Base-by-base conservation (phyloP, 2,113 vertebrate species). In the Phalacrocorax pelagicus region DNA sequence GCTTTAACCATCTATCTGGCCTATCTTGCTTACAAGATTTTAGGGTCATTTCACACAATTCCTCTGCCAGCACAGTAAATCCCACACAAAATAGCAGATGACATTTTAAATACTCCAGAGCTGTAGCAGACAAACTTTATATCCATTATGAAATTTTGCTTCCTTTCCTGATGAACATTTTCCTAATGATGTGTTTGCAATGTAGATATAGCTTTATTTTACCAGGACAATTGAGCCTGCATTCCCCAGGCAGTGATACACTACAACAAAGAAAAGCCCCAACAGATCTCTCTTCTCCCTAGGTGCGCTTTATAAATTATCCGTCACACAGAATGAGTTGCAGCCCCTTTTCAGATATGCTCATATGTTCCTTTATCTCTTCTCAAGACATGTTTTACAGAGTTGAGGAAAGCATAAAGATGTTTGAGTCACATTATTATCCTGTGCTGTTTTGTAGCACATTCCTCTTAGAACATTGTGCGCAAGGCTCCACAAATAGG, bases 131-230 rank as follows among this genome's bases (percentile, higher is more conserved):
- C 92, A 97, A 97, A 96, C 75, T 97, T 96, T 95, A 77, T 66
- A 62, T 3, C 46, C 71, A 34, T 96, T 97, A 94, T 96, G 96
- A 97, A 97, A 96, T 97, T 96, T 92, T 86, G 88, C 81, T 96
- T 98, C 84, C 66, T 95, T 94, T 96, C 75, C 93, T 85, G 90
- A 96, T 80, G 61, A 97, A 81, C n/a, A 81, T 96, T 97, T 96
- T 97, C 92, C 86, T 97, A 94, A 91, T 93, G 34, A 92, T 78
- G 26, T 18, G 59, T 90, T 96, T 87, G 71, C 79, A 92, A n/a
- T 91, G 86, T 84, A 95, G 62, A 67, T 93, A 75, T 11, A 59
- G 66, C 47, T 92, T 86, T 96, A 80, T 95, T 96, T 97, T 94
- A 75, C 70, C 85, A 94, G 92, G 86, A 85, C 72, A 96, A 81